Percentiles rank a stretch among this genome's conserved stretches.
phyloP scores from a whole-genome alignment of 1,140 invertebrate genomes.

The Mya arenaria region DNA sequence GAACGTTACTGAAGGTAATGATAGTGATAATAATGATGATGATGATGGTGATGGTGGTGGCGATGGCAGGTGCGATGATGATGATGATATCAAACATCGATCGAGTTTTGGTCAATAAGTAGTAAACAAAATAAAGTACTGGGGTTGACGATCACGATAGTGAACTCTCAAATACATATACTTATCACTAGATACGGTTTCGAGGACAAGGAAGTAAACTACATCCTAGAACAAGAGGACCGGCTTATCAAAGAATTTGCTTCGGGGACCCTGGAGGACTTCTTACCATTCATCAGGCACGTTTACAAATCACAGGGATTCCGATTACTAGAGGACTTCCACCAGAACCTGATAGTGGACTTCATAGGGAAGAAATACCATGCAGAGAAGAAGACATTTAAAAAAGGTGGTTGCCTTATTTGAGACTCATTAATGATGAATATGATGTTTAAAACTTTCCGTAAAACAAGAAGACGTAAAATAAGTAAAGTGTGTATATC shows the following conservation, averaged over 20 bases:
- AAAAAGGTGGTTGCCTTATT: neutral
- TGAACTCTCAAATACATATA: neutral
- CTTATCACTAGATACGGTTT: neutral
- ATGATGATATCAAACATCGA: too few relatives aligned
- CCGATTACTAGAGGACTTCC: neutral
- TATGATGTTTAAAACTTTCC: neutral
- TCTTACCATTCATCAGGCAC: neutral
- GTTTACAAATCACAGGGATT: slow-evolving; percentile 3
- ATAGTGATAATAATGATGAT: too few relatives aligned
- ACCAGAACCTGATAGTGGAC: neutral
- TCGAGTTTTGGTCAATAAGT: too few relatives aligned
- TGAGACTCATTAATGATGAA: neutral
- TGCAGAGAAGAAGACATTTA: neutral
- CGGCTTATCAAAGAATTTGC: neutral
- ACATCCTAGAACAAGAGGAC: neutral
- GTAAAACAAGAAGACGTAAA: neutral
- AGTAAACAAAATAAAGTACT: too few relatives aligned
- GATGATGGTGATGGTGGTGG: too few relatives aligned
- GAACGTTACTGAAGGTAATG: too few relatives aligned
- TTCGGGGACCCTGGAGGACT: neutral
- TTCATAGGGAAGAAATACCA: slow-evolving; percentile 2
- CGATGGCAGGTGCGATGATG: too few relatives aligned
- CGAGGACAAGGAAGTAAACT: neutral
- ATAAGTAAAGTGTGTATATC: neutral
- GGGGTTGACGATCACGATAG: too few relatives aligned